phyloP scores from a whole-genome alignment of 2,113 vertebrate species.

The Cricetomys ansorgei region DNA sequence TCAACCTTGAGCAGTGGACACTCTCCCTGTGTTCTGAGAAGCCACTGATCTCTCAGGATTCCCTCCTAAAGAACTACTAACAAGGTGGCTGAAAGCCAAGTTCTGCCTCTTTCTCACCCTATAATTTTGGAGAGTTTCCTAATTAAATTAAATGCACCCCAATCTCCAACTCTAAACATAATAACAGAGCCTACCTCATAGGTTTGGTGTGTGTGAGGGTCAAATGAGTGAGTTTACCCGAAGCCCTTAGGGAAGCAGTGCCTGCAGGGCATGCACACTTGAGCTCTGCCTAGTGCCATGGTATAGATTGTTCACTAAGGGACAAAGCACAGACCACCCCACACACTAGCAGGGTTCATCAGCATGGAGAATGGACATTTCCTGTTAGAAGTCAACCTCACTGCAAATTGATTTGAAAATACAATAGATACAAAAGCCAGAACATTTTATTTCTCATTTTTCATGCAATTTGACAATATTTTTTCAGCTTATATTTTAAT shows the following conservation, averaged over 20 bases:
- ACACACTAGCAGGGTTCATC: background rate
- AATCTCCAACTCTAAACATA: background rate
- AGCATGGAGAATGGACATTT: background rate
- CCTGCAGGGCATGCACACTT: fast-evolving
- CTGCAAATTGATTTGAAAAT: background rate
- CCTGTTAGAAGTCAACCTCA: background rate
- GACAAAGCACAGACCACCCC: fast-evolving
- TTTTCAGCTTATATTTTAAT: background rate
- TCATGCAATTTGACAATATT: background rate
- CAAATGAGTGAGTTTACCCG: background rate
- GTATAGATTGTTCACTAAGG: fast-evolving
- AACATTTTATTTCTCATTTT: background rate
- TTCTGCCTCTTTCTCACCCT: too few species aligned
- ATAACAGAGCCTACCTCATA: too few species aligned
- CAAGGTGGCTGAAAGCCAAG: background rate
- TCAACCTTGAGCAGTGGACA: background rate
- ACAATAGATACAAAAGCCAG: background rate
- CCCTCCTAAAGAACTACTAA: background rate
- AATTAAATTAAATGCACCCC: background rate
- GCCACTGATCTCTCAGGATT: background rate
- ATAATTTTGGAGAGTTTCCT: background rate
- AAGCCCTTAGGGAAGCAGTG: background rate
- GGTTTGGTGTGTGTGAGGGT: background rate
- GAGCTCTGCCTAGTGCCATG: background rate
- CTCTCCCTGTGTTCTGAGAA: background rate